Evolutionary conservation across 2,888 invertebrate species (phyloP), one percentile per base, ranked within the genome.

Genomic region (Apomyelois bistriatella): DNA sequence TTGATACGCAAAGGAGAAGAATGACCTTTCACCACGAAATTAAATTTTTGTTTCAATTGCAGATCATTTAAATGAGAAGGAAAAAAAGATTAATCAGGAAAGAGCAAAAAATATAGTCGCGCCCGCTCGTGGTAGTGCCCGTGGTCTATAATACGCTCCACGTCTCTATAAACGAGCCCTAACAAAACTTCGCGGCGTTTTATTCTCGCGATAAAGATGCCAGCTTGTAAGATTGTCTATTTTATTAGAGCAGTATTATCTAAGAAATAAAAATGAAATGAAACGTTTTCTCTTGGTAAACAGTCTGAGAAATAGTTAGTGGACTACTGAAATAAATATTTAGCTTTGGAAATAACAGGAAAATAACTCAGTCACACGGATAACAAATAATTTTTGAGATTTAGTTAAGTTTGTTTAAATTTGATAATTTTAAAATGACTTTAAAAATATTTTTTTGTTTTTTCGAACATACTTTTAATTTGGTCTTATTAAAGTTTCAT

Each of bases 161-260:
- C 37, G 13, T 38, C 36, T 36, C 13, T 13, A 13, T 38, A 38
- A 38, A 38, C 37, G 37, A 38, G 37, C 37, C 37, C 53, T 40
- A 30, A 52, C 48, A 56, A 53, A 56, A 49, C 38, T 55, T 48
- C 15, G 40, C 48, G 32, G 37, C 30, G 47, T 48, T 47, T 53
- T 53, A 51, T 54, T 53, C 55, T 48, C 22, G 28, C 54, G 50
- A 57, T 53, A 40, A 52, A 43, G 46, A 54, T 55, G 48, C 52
- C 54, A 15, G 54, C 52, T 56, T 56, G 49, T 54, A 53, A 43
- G 50, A 54, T 56, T 56, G 50, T 55, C 58, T 53, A 60, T 53
- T 53, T 57, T 56, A 28, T 35, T 53, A 22, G 36, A 36, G 36
- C 30, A n/a, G 12, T 48, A 47, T 42, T 42, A 9, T 41, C 37